Evolutionary conservation across 2,113 vertebrate species (phyloP), one percentile per base, ranked within the genome.

Genomic region (Zosterops hypoxanthus): DNA sequence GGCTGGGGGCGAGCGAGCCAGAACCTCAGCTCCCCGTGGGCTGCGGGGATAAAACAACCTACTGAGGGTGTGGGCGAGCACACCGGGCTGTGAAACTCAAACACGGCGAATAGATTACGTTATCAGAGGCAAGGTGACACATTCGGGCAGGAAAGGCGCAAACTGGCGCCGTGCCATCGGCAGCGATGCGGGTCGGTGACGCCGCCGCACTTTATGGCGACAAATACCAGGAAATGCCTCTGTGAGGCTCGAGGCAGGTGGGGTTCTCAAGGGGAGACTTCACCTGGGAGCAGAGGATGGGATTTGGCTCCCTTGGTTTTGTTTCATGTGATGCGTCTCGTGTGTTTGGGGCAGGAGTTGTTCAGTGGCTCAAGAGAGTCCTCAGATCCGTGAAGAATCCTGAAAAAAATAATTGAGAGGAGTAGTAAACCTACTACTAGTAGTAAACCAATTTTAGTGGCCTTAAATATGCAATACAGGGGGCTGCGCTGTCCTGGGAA

Each of bases 401-500:
- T 68, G n/a, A 24, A 78, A 72, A 72, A 85, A 72, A 29, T 61
- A 80, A 19, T 31, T 65, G 65, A 52, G 20, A 73, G 19, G 7
- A 63, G 24, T 17, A 52, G 26, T 17, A 50, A 78, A 39, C 23
- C 18, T 33, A 3, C 17, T 68, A 14, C 5, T 59, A 42, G 0
- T 19, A 66, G 26, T 12, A 75, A 71, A 52, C 4, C 18, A 34
- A 2, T 7, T 44, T 33, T 75, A 33, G 12, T 61, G 25, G 9
- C 28, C 33, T 63, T 88, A 81, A 69, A 66, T 73, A 36, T 2
- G 3, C 11, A 49, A 5, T 44, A 5, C 10, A 8, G 15, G 20
- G 9, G 5, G 2, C 5, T 7, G 2, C 3, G 2, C 11, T 4
- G 0, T 47, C 21, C 49, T 57, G 10, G 49, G 28, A 31, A 71